Evolutionary conservation across 2,888 invertebrate species (phyloP).

Genomic region (Cremastinae sp.): DNA sequence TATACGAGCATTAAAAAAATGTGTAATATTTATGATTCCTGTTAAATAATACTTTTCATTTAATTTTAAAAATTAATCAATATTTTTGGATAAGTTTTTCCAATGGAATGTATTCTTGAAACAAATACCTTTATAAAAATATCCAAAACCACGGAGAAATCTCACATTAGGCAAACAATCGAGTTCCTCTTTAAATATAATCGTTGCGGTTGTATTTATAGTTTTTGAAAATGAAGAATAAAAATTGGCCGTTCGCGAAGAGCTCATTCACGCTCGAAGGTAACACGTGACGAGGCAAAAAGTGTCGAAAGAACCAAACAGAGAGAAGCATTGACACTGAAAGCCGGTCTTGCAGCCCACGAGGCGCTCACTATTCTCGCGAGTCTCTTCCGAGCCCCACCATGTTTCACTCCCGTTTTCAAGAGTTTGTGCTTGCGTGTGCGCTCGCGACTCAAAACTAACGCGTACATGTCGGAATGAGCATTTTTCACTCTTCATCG

Average conservation of each 20-base stretch:
- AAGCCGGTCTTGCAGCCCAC: conserved; percentile 69
- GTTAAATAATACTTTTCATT: no score
- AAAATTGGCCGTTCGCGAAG: background rate
- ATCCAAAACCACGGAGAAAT: background rate
- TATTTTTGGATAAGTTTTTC: background rate
- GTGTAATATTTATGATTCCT: background rate
- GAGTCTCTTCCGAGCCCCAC: conserved; percentile 66
- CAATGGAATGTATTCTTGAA: background rate
- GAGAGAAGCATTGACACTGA: conserved; percentile 71
- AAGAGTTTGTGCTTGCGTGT: background rate
- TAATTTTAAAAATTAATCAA: background rate
- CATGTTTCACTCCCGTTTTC: conserved; percentile 46
- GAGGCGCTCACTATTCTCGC: conserved; percentile 67
- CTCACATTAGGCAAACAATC: background rate
- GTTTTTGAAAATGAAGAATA: conserved; percentile 7
- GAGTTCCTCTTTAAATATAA: no score
- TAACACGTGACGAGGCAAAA: conserved; percentile 31
- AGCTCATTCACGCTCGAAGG: conserved; percentile 19
- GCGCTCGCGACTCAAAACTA: conserved; percentile 30
- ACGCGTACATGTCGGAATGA: conserved; percentile 37
- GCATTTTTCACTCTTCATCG: conserved; percentile 19
- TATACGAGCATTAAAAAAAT: no score
- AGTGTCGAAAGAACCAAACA: conserved; percentile 59
- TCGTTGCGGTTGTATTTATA: no score
- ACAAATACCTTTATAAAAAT: background rate